Percentiles rank a stretch among this genome's conserved stretches.
Conservation (phyloP, 1,140 invertebrate genomes). For the Drosophila sproati region DNA sequence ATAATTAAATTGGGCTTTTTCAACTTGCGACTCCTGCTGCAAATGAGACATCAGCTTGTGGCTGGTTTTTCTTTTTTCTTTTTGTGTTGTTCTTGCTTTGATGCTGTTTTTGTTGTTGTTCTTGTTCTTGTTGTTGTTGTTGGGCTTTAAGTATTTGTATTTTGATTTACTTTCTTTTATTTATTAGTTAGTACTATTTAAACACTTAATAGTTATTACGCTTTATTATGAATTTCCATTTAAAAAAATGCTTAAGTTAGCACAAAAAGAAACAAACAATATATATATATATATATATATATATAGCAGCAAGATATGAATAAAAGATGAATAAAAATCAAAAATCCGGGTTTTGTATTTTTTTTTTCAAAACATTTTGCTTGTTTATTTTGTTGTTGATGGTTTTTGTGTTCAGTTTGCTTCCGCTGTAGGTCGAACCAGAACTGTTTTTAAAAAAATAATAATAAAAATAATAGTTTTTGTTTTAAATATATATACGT, state of each 20-base stretch:
- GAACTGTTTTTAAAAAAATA: constrained; percentile 46
- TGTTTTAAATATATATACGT: constrained; percentile 13
- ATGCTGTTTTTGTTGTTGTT: constrained; percentile 35
- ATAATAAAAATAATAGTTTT: constrained; percentile 52
- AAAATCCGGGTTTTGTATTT: constrained; percentile 2
- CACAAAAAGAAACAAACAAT: constrained; percentile 28
- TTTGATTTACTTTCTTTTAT: constrained; percentile 48
- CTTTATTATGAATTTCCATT: constrained; percentile 39
- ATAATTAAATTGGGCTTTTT: constrained; percentile 65
- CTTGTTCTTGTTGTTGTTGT: constrained; percentile 49
- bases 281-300: constrained; percentile 10
- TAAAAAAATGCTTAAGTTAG: constrained; percentile 7
- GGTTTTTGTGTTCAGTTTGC: constrained; percentile 36
- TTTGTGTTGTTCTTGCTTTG: constrained; percentile 1
- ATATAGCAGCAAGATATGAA: background rate
- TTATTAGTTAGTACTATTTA: constrained; percentile 69
- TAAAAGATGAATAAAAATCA: background rate
- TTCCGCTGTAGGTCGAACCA: constrained; percentile 29
- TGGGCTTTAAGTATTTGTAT: constrained; percentile 44
- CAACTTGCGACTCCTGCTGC: constrained; percentile 25
- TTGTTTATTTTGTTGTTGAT: constrained; percentile 65
- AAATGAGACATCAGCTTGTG: constrained; percentile 34
- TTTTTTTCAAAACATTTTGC: constrained; percentile 65
- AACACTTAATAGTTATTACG: constrained; percentile 72
- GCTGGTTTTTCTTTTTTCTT: background rate